A percentile compares a stretch with the other conserved stretches of the same genome.
Evolutionary conservation across 2,888 invertebrate genomes (phyloP).

Genomic region (Spodoptera exigua): DNA sequence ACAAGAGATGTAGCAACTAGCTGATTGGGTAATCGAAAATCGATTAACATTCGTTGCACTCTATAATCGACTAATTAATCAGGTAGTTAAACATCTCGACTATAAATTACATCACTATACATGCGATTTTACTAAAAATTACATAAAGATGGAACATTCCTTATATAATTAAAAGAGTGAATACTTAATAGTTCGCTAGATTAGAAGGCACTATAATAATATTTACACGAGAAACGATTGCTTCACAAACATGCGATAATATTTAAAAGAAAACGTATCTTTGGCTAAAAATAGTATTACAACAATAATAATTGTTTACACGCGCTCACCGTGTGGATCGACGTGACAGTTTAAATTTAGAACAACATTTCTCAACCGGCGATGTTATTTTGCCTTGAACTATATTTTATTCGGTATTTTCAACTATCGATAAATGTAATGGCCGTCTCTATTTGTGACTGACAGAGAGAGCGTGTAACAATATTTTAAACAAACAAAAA

Average conservation of each 20-base stretch:
- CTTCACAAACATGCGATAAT: conserved; percentile 61
- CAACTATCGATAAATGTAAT: not conserved
- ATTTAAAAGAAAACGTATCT: conserved; percentile 54
- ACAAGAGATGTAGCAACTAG: conserved; percentile 49
- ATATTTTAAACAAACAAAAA: conserved; percentile 55
- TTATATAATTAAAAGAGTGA: conserved; percentile 61
- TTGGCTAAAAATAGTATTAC: conserved; percentile 50
- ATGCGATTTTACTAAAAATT: conserved; percentile 49
- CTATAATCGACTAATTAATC: conserved; percentile 20
- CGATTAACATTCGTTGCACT: conserved; percentile 7
- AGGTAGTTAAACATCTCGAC: conserved; percentile 24
- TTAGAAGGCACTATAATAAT: conserved; percentile 67
- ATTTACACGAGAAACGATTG: conserved; percentile 64
- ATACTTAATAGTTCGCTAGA: conserved; percentile 60
- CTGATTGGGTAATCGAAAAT: conserved; percentile 8
- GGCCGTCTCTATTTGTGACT: not conserved
- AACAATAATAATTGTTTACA: conserved; percentile 33
- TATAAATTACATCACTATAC: conserved; percentile 44
- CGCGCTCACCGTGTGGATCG: conserved; percentile 20
- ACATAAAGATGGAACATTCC: conserved; percentile 69
- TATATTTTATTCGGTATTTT: conserved; percentile 12
- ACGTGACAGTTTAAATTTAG: conserved; percentile 27
- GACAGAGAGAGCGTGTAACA: conserved; percentile 24
- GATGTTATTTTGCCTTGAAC: conserved; percentile 29
- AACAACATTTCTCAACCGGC: conserved; percentile 1